A percentile compares a stretch with the other conserved stretches of the same genome.
These are phyloP conservation scores for Euzophera pinguis DNA, from an alignment of 2,888 invertebrate species.

Conservation along the genomic window DNA sequence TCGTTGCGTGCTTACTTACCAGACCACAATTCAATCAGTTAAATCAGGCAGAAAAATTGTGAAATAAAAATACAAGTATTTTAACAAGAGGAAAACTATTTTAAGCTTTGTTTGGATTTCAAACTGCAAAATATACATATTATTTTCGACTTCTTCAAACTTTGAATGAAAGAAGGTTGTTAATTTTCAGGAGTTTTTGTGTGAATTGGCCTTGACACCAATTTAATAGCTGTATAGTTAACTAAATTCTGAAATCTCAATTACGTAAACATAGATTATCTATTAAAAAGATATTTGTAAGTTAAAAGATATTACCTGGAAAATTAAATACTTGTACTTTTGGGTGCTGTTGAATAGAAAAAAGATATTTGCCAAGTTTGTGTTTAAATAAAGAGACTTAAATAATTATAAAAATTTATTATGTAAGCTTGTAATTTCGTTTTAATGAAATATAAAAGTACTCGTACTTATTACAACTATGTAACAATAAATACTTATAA, in stretches of 20 bases:
- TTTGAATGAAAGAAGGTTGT: too few relatives aligned
- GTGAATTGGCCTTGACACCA: too few relatives aligned
- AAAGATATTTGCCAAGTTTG: conserved; percentile 11
- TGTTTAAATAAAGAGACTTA: conserved; percentile 16
- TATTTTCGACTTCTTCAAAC: too few relatives aligned
- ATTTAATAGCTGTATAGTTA: too few relatives aligned
- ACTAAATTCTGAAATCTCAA: neutral
- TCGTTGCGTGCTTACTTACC: too few relatives aligned
- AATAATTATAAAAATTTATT: conserved; percentile 16
- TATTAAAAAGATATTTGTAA: conserved; percentile 1
- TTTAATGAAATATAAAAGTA: conserved; percentile 9
- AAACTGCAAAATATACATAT: too few relatives aligned
- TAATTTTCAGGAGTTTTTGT: too few relatives aligned
- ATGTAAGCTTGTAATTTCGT: conserved; percentile 16
- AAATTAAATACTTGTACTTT: conserved; percentile 2
- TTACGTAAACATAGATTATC: neutral
- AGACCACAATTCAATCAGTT: too few relatives aligned
- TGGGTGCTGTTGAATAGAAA: conserved; percentile 14
- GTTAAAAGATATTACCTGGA: neutral
- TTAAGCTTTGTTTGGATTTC: too few relatives aligned
- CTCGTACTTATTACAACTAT: conserved; percentile 14
- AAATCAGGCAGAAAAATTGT: too few relatives aligned
- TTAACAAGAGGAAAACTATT: too few relatives aligned
- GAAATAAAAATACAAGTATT: too few relatives aligned
- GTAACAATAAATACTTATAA: conserved; percentile 15